Base-by-base conservation (phyloP, 1,140 invertebrate species). In the Apis dorsata region DNA sequence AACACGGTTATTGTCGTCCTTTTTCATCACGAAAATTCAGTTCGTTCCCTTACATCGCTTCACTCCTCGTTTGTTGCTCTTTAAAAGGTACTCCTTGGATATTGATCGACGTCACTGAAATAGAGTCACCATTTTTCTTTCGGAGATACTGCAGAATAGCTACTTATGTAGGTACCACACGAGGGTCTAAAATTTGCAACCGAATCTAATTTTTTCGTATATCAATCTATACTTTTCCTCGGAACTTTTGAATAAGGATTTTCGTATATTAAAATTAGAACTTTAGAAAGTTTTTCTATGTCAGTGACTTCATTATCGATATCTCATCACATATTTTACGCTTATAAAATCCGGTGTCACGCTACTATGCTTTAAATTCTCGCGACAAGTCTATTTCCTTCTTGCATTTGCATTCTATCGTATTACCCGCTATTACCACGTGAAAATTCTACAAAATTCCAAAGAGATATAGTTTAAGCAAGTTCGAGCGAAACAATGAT, bases 51-150 rank as follows among this genome's bases (percentile, higher is more conserved):
- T 19, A 44, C n/a, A 60, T 51, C 68, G 77, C 77, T 79, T 79
- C 66, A 1, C 24, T 79, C 34, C 71, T 81, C 70, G 49, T 74
- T 81, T 74, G 51, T 49, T 65, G 17, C 51, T 71, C 57, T 59
- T 77, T 76, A 75, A 53, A 86, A 83, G 59, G 57, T 79, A 60
- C 84, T 83, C 79, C 70, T 86, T 74, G 74, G 85, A 82, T 85
- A 86, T 85, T 85, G 77, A 78, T 44, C 63, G 57, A 82, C 19
- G 72, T 73, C 57, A 44, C 69, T 55, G 69, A 73, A 73, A 63
- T n/a, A 73, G 21, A 53, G n/a, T 28, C n/a, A 11, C 28, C 49
- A 2, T 28, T 51, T 60, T 53, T n/a, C n/a, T 62, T 51, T 49
- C 21, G 15, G 0, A 60, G 72, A 55, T 57, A 34, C 53, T 53